Evolutionary conservation across 2,797 vertebrate species (phyloP).

Genomic region (Tamandua tetradactyla): DNA sequence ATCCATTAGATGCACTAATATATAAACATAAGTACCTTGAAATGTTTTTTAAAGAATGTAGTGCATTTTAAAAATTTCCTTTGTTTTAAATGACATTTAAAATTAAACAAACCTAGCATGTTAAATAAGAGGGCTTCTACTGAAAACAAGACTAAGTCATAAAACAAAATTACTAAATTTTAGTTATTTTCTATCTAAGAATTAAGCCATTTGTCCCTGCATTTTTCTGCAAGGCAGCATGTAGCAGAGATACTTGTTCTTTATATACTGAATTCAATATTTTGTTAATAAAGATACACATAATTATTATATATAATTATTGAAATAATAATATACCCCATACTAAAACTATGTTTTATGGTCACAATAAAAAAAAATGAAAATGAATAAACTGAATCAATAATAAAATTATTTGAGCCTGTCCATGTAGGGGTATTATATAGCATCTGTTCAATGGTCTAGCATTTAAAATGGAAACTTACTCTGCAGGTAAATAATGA

Average conservation of each 20-base stretch:
- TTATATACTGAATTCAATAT: not conserved
- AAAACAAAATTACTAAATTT: conserved; percentile 17
- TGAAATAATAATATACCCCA: conserved; percentile 12
- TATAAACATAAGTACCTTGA: not conserved
- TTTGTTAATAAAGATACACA: conserved; percentile 22
- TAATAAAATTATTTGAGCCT: not conserved
- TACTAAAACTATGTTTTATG: conserved; percentile 19
- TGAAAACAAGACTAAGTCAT: conserved; percentile 21
- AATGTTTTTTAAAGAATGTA: not conserved
- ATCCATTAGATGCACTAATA: not conserved
- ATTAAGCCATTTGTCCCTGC: not conserved
- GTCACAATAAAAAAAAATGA: conserved; percentile 27
- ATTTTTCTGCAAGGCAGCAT: not conserved
- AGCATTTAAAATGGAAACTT: not conserved
- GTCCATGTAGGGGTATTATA: not conserved
- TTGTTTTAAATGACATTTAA: conserved; percentile 31
- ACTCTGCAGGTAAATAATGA: conserved; percentile 5
- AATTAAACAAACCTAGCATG: not conserved
- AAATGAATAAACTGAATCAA: not conserved
- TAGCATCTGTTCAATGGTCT: not conserved
- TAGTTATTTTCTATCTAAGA: not conserved
- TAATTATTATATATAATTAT: not conserved
- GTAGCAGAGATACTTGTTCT: not conserved
- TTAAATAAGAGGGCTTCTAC: conserved; percentile 12
- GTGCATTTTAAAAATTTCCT: not conserved